Conservation (phyloP, 2,113 vertebrate genomes). For the Motacilla alba region DNA sequence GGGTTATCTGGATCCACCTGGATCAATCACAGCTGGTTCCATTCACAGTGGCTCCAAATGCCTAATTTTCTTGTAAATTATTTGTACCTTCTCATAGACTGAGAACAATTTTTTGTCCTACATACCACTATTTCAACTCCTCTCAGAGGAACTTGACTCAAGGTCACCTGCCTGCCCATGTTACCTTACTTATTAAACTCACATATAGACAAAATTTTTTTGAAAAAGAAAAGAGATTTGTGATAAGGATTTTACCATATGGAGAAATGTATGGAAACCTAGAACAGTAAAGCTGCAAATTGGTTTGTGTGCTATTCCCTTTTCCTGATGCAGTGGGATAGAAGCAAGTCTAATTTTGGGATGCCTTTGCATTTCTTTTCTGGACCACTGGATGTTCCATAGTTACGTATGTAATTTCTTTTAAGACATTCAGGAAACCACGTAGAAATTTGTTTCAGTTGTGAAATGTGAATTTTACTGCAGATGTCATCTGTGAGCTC, state of each 20-base stretch:
- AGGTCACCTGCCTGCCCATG: background rate
- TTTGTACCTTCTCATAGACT: background rate
- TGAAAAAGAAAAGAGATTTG: background rate
- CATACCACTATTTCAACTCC: background rate
- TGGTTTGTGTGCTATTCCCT: background rate
- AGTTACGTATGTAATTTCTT: background rate
- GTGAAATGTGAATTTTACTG: background rate
- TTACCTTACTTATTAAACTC: background rate
- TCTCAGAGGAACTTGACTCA: background rate
- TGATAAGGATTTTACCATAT: background rate
- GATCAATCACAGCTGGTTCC: background rate
- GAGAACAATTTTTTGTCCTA: background rate
- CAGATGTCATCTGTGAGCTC: background rate
- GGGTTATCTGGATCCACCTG: background rate
- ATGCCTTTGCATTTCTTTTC: background rate
- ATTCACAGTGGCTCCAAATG: background rate
- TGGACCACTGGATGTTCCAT: background rate
- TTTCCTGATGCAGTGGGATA: background rate
- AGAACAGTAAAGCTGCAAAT: background rate
- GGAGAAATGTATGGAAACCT: background rate
- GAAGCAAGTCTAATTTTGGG: background rate
- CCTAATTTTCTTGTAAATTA: background rate
- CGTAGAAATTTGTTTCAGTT: background rate
- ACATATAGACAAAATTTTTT: background rate
- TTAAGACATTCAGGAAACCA: background rate